A percentile compares a stretch with the other conserved stretches of the same genome.
Evolutionary conservation across 2,113 vertebrate species (phyloP).

Genomic region (Sinocyclocheilus anophthalmus): DNA sequence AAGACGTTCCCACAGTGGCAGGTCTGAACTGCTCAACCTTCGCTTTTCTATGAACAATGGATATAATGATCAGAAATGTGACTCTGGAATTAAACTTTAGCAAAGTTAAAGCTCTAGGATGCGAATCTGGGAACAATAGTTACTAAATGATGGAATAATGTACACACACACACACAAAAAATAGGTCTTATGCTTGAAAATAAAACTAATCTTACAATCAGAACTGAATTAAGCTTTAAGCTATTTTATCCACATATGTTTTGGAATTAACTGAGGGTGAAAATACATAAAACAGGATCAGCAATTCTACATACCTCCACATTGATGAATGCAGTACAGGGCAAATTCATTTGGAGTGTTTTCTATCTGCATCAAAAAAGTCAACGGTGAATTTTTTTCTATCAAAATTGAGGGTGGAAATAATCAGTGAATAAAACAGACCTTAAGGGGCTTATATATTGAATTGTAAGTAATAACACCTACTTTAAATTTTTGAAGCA

Average conservation of each 20-base stretch:
- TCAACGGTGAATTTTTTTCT: not conserved
- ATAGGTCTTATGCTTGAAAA: no score
- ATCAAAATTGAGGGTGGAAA: not conserved
- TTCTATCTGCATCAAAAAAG: constrained; percentile 80
- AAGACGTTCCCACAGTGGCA: constrained; percentile 87
- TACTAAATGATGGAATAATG: not conserved
- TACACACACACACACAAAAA: no score
- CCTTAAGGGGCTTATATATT: not conserved
- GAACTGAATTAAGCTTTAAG: not conserved
- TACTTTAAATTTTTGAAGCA: constrained; percentile 93
- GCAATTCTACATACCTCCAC: constrained; percentile 80
- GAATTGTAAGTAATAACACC: not conserved
- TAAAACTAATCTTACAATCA: not conserved
- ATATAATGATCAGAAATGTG: not conserved
- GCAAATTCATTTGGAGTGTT: constrained; percentile 89
- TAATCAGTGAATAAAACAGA: not conserved
- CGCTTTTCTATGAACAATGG: constrained; percentile 79
- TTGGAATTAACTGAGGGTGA: not conserved
- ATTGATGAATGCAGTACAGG: constrained; percentile 87
- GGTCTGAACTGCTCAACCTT: constrained; percentile 79
- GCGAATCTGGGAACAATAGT: not conserved
- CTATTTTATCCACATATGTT: not conserved
- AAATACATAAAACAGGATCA: not conserved
- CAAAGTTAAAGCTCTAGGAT: not conserved
- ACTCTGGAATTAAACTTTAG: not conserved